Conservation (phyloP, 2,113 vertebrate genomes). For the Macquaria australasica region DNA sequence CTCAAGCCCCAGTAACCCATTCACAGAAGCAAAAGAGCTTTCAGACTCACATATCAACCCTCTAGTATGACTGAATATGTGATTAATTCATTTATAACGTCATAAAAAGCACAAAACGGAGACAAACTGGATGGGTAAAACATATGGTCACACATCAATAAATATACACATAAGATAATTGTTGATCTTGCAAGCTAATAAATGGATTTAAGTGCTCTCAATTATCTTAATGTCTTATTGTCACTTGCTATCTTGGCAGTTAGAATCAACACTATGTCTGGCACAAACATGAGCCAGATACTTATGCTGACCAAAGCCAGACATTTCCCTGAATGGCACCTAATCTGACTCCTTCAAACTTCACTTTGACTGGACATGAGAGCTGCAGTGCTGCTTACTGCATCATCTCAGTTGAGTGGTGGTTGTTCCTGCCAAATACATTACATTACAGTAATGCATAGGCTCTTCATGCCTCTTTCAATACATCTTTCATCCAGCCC, state of each 20-base stretch:
- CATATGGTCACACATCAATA: not conserved
- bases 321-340: not conserved
- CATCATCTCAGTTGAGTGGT: not conserved
- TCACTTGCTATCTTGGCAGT: constrained; percentile 15
- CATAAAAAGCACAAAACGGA: not conserved
- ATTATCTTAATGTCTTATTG: not conserved
- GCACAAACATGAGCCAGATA: constrained; percentile 14
- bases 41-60: not conserved
- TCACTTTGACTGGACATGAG: not conserved
- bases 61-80: not conserved
- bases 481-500: not conserved
- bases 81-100: not conserved
- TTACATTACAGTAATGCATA: not conserved
- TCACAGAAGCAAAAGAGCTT: constrained; percentile 30
- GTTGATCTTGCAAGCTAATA: not conserved
- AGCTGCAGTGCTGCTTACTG: not conserved
- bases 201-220: not conserved
- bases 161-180: not conserved
- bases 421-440: not conserved
- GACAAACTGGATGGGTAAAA: not conserved
- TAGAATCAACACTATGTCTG: constrained; percentile 10
- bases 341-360: not conserved
- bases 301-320: not conserved
- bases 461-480: not conserved
- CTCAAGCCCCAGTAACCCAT: constrained; percentile 25